Conservation (phyloP, 2,888 invertebrate species). For the Glyphotaelius pellucidus region DNA sequence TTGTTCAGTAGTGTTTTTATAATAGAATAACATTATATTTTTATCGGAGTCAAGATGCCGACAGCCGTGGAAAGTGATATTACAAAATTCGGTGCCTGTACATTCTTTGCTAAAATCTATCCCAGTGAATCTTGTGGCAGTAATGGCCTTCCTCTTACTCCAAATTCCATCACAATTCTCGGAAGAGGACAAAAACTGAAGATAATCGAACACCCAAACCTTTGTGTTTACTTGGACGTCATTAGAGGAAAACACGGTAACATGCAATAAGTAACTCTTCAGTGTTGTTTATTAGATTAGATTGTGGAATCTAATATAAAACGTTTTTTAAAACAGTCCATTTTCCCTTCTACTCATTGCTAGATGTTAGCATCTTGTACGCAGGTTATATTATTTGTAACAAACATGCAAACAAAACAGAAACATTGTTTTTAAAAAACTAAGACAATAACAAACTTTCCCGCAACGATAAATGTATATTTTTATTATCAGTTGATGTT, state of each 20-base stretch:
- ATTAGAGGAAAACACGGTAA: slow-evolving; percentile 96
- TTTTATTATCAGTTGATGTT: not conserved
- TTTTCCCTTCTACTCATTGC: not conserved
- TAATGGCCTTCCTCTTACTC: slow-evolving; percentile 96
- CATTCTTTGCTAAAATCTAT: slow-evolving; percentile 94
- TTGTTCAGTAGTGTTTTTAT: not conserved
- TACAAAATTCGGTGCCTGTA: slow-evolving; percentile 87
- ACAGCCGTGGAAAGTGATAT: slow-evolving; percentile 65
- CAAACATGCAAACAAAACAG: no score
- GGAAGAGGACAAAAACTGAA: slow-evolving; percentile 92
- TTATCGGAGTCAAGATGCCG: slow-evolving; percentile 40
- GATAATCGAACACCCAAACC: slow-evolving; percentile 86
- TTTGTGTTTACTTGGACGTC: slow-evolving; percentile 94
- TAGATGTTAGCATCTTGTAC: no score
- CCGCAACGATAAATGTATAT: not conserved
- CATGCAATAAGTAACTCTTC: not conserved
- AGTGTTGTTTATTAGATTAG: slow-evolving; percentile 56
- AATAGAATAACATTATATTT: not conserved
- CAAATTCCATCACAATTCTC: slow-evolving; percentile 96
- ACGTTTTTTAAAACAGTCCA: not conserved
- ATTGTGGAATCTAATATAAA: not conserved
- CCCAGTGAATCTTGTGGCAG: slow-evolving; percentile 95
- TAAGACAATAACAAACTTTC: no score
- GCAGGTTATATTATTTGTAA: no score
- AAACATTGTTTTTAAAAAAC: no score